Evolutionary conservation across 1,140 invertebrate genomes (phyloP).

Genomic region (Sipha flava): DNA sequence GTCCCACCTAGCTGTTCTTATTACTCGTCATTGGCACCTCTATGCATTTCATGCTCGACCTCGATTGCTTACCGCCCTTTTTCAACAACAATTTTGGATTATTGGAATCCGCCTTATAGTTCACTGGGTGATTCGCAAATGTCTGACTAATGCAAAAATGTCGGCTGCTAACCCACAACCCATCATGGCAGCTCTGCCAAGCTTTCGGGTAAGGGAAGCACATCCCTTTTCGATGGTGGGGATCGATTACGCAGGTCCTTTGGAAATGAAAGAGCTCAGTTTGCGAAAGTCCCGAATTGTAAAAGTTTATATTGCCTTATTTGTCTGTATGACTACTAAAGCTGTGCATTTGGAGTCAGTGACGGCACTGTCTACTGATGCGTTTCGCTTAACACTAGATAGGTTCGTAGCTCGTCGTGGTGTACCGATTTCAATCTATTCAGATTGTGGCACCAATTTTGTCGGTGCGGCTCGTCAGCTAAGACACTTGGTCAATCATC

Average conservation of each 20-base stretch:
- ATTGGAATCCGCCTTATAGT: slow-evolving; percentile 19
- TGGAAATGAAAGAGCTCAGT: slow-evolving; percentile 40
- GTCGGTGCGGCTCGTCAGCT: slow-evolving; percentile 36
- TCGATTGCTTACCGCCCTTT: slow-evolving; percentile 32
- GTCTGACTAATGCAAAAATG: slow-evolving; percentile 32
- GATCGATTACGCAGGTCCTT: slow-evolving; percentile 44
- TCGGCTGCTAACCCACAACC: not conserved
- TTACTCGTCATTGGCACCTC: slow-evolving; percentile 40
- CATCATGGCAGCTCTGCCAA: slow-evolving; percentile 42
- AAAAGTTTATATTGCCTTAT: slow-evolving; percentile 45
- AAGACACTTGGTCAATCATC: not conserved
- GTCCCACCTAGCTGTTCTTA: slow-evolving; percentile 40
- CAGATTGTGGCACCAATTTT: slow-evolving; percentile 44
- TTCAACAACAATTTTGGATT: slow-evolving; percentile 41
- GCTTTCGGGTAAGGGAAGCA: slow-evolving; percentile 36
- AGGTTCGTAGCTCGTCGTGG: slow-evolving; percentile 44
- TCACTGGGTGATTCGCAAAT: slow-evolving; percentile 37
- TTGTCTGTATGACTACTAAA: slow-evolving; percentile 44
- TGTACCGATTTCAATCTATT: slow-evolving; percentile 38
- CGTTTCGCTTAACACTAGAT: slow-evolving; percentile 42
- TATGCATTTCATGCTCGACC: slow-evolving; percentile 39
- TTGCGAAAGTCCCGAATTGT: slow-evolving; percentile 35
- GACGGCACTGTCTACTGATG: slow-evolving; percentile 41
- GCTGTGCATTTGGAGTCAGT: slow-evolving; percentile 46
- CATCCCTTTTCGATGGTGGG: slow-evolving; percentile 41